Conservation (phyloP, 2,888 invertebrate genomes). For the Pterobdella sp. region DNA sequence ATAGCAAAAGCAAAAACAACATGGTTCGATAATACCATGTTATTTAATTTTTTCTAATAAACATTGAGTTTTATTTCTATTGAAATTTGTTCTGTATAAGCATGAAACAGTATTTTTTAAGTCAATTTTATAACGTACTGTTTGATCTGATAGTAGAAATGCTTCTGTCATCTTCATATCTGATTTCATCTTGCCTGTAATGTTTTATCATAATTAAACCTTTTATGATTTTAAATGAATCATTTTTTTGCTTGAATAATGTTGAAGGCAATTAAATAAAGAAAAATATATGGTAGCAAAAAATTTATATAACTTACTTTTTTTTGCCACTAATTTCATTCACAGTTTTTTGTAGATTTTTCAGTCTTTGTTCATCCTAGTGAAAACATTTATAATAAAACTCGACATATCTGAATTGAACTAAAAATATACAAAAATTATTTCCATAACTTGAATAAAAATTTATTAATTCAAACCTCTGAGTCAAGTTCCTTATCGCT, state of each 20-base stretch:
- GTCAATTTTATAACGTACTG: not conserved
- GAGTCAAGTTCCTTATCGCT: not conserved
- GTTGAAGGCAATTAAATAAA: not conserved
- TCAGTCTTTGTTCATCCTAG: not conserved
- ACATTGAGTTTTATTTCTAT: not conserved
- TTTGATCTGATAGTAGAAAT: slow-evolving; percentile 7
- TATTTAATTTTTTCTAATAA: not conserved
- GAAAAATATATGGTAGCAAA: not conserved
- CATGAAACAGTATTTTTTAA: not conserved
- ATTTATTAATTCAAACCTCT: not conserved
- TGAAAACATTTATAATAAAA: too few species aligned
- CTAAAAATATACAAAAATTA: not conserved
- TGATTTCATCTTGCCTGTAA: slow-evolving; percentile 1
- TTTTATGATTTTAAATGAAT: too few species aligned
- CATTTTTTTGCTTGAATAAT: not conserved
- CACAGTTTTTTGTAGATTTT: not conserved
- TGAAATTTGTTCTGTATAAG: not conserved
- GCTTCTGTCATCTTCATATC: not conserved
- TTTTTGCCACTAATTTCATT: not conserved
- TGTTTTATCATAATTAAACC: slow-evolving; percentile 3
- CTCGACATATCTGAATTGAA: too few species aligned
- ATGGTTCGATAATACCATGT: not conserved
- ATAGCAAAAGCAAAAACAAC: not conserved
- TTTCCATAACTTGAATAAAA: not conserved
- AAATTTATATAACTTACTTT: too few species aligned